A percentile compares a stretch with the other conserved stretches of the same genome.
Conservation (phyloP, 1,140 invertebrate genomes). For the Trachymyrmex septentrionalis region DNA sequence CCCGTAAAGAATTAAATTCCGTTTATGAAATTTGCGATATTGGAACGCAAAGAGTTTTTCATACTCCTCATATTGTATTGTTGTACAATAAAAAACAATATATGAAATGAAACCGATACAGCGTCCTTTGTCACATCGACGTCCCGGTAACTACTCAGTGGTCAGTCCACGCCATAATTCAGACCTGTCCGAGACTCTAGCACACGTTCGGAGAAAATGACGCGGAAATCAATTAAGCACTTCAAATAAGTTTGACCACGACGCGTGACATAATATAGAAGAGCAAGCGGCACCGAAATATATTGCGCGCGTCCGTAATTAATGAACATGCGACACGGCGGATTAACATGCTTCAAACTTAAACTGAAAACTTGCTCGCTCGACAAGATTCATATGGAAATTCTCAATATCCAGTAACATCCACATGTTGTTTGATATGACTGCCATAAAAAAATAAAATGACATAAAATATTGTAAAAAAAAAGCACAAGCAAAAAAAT, state of each 20-base stretch:
- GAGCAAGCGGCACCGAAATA: conserved; percentile 30
- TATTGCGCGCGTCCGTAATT: conserved; percentile 31
- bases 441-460: background rate
- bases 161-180: conserved; percentile 23
- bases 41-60: conserved; percentile 51
- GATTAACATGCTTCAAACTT: conserved; percentile 40
- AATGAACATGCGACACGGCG: conserved; percentile 29
- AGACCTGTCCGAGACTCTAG: conserved; percentile 1
- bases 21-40: conserved; percentile 50
- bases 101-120: conserved; percentile 36
- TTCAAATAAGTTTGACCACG: conserved; percentile 49
- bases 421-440: background rate
- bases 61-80: conserved; percentile 28
- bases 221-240: conserved; percentile 51
- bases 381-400: conserved; percentile 23
- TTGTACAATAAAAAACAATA: conserved; percentile 57
- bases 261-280: conserved; percentile 32
- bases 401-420: background rate
- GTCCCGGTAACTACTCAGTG: conserved; percentile 8
- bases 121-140: conserved; percentile 22
- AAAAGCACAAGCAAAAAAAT: background rate
- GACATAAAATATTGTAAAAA: background rate
- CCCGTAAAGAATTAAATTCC: conserved; percentile 26
- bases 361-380: conserved; percentile 3
- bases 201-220: conserved; percentile 29